phyloP scores from a whole-genome alignment of 1,140 invertebrate species.

The Eulimnadia texana region DNA sequence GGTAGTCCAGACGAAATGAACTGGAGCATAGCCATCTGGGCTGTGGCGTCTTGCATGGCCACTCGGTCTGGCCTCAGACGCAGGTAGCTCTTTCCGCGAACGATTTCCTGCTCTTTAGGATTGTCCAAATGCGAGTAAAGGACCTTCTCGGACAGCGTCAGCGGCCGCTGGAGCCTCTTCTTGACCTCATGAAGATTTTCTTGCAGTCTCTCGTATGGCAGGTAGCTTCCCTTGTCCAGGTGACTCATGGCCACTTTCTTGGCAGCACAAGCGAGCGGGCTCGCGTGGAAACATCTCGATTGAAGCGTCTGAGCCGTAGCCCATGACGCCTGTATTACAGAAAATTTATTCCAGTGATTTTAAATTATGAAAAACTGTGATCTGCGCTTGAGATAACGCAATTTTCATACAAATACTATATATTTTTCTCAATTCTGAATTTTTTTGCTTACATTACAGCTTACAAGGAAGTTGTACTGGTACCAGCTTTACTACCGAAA shows the following conservation, averaged over 20 bases:
- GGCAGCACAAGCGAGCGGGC: constrained; percentile 47
- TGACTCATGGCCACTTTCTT: constrained; percentile 82
- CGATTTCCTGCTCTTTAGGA: constrained; percentile 67
- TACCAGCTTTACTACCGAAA: no score
- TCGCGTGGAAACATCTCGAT: constrained; percentile 57
- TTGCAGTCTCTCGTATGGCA: constrained; percentile 84
- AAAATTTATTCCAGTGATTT: not conserved
- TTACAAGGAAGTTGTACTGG: no score
- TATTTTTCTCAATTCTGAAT: no score
- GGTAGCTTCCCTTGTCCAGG: constrained; percentile 60
- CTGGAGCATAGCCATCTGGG: constrained; percentile 99
- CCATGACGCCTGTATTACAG: constrained; percentile 28
- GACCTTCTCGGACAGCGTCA: constrained; percentile 95
- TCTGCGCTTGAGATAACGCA: no score
- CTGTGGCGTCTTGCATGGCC: constrained; percentile 99
- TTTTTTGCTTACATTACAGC: no score
- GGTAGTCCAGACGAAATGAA: constrained; percentile 95
- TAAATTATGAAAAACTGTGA: no score
- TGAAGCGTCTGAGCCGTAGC: constrained; percentile 42
- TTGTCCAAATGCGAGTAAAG: constrained; percentile 96
- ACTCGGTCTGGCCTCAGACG: constrained; percentile 90
- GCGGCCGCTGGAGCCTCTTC: constrained; percentile 73
- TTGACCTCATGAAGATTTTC: constrained; percentile 71
- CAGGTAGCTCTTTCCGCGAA: constrained; percentile 80
- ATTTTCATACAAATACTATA: no score